Base-by-base conservation (phyloP, 2,113 vertebrate genomes). In the Microtus ochrogaster region DNA sequence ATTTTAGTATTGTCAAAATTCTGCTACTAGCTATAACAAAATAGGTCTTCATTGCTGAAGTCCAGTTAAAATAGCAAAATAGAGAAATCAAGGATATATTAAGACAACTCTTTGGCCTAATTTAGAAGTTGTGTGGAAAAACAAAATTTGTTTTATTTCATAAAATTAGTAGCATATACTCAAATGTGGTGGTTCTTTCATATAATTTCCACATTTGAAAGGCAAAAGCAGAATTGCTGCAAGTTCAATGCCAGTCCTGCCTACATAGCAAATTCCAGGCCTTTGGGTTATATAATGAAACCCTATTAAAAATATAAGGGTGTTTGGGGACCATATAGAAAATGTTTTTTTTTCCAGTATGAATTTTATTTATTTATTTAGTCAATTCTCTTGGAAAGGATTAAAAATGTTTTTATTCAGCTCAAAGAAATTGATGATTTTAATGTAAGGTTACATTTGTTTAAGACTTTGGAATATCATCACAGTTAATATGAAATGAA, bases 11-110 rank as follows among this genome's bases (percentile, higher is more conserved):
- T 91, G 26, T 61, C 30, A 90, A 1, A 91, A 55, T 91, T 94
- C 72, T 91, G 47, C 52, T 55, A 41, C 82, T 93, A 86, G 36
- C 8, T 12, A 77, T 28, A 85, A 41, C 11, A 26, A 26, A 3
- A 4, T 87, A 55, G 17, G 49, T 55, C 78, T 55, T 89, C 8
- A 63, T 76, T 86, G 41, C 47, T 74, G 5, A 89, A 73, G 49
- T 92, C 30, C 49, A 91, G 10, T 61, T 68, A 70, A 66, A 79
- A 78, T 21, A n/a, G 28, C 26, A 89, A 83, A 21, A 10, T 30
- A 74, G 61, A 90, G 76, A 96, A 94, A 82, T n/a, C 36, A 83
- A 87, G 89, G 65, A 63, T 74, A 90, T 94, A 74, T 96, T 30
- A 84, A 92, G 49, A 65, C 41, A 96, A 28, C 2, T n/a, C 11